phyloP scores from a whole-genome alignment of 2,888 invertebrate species.

The Aporophyla lueneburgensis region DNA sequence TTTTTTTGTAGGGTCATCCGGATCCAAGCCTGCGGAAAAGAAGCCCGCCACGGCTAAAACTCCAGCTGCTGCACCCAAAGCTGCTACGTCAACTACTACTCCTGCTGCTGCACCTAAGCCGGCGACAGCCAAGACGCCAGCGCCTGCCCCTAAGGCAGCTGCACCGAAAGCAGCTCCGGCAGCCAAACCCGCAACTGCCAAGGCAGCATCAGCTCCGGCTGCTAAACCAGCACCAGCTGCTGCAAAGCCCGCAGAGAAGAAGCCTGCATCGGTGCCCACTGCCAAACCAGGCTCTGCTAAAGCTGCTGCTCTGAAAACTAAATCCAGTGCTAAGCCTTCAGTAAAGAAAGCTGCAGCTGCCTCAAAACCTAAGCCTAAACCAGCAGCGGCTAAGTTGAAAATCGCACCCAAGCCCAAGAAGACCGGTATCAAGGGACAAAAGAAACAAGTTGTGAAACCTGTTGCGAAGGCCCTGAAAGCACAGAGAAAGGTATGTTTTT shows the following conservation, averaged over 20 bases:
- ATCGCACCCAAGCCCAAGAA: slow-evolving; percentile 90
- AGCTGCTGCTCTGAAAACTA: slow-evolving; percentile 87
- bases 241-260: slow-evolving; percentile 83
- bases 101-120: slow-evolving; percentile 79
- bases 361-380: slow-evolving; percentile 88
- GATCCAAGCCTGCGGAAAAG: slow-evolving; percentile 87
- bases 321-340: slow-evolving; percentile 89
- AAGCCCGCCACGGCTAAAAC: slow-evolving; percentile 85
- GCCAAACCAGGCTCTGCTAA: slow-evolving; percentile 90
- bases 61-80: slow-evolving; percentile 86
- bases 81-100: slow-evolving; percentile 75
- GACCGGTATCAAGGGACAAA: slow-evolving; percentile 90
- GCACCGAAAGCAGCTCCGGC: slow-evolving; percentile 82
- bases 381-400: slow-evolving; percentile 87
- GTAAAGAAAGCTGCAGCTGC: slow-evolving; percentile 89
- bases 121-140: slow-evolving; percentile 84
- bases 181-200: slow-evolving; percentile 84
- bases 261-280: slow-evolving; percentile 81
- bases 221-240: slow-evolving; percentile 86
- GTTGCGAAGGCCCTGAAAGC: slow-evolving; percentile 96
- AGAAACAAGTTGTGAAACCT: slow-evolving; percentile 88
- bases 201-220: slow-evolving; percentile 87
- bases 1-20: slow-evolving; percentile 78
- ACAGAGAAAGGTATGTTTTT: slow-evolving; percentile 94
- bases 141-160: slow-evolving; percentile 87